Conservation (phyloP, 1,140 invertebrate species). For the Thaumatotibia leucotreta region DNA sequence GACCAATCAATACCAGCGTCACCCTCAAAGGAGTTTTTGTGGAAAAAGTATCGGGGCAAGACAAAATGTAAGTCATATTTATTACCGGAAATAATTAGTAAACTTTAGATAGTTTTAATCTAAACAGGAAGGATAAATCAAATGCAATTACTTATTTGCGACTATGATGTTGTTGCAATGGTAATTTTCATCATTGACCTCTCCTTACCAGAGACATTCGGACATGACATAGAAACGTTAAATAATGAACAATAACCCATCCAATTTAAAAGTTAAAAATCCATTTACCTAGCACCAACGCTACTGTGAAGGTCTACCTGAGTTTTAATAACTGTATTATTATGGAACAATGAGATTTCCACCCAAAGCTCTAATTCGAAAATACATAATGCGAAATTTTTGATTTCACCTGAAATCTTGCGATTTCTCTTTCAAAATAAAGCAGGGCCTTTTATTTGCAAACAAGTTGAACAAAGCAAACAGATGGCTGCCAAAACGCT, state of each 20-base stretch:
- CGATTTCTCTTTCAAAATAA: too few species aligned
- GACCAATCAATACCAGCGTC: conserved; percentile 6
- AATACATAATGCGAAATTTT: too few species aligned
- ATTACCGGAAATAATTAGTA: background rate
- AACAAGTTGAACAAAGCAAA: conserved; percentile 5
- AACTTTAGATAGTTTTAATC: background rate
- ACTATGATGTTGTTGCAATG: background rate
- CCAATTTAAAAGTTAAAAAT: too few species aligned
- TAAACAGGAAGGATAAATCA: background rate
- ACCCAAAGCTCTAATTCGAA: too few species aligned
- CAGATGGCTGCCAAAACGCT: conserved; percentile 1
- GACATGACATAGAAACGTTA: too few species aligned
- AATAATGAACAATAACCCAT: too few species aligned
- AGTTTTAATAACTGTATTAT: too few species aligned
- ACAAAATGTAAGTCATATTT: background rate
- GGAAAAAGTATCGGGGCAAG: background rate
- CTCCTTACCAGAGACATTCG: too few species aligned
- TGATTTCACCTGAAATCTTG: too few species aligned
- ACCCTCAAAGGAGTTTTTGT: background rate
- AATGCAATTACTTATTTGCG: background rate
- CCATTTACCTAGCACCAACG: too few species aligned
- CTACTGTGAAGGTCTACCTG: too few species aligned
- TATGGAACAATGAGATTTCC: too few species aligned
- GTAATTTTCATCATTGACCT: background rate
- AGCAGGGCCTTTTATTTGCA: conserved; percentile 14